Conservation (phyloP, 2,113 vertebrate species). For the Micronycteris hirsuta region DNA sequence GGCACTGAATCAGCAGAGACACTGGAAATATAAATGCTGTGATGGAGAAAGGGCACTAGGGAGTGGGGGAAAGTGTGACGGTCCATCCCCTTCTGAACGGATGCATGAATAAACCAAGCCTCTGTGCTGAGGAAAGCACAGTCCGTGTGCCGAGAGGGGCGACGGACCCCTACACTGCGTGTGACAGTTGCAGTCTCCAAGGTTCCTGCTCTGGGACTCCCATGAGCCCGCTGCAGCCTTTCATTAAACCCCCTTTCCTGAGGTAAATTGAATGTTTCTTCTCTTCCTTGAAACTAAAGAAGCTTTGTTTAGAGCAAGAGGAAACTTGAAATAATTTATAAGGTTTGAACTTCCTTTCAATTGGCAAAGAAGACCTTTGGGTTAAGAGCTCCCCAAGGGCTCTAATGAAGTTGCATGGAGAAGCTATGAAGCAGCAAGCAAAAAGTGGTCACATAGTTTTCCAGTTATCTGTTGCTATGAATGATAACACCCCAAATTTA, state of each 20-base stretch:
- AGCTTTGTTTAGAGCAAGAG: not conserved
- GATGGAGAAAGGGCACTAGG: not conserved
- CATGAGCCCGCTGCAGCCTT: not conserved
- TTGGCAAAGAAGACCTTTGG: not conserved
- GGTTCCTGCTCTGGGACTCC: not conserved
- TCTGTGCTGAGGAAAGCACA: not conserved
- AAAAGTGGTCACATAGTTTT: not conserved
- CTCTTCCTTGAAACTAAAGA: conserved; percentile 45
- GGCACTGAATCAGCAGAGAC: not conserved
- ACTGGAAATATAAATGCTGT: not conserved
- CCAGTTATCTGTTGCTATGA: not conserved
- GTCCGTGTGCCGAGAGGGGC: not conserved
- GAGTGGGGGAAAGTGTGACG: not conserved
- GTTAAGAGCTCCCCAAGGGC: not conserved
- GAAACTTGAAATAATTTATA: conserved; percentile 5
- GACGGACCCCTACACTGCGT: not conserved
- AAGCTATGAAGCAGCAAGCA: not conserved
- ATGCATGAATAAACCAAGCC: not conserved
- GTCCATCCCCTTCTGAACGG: not conserved
- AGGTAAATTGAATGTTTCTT: not conserved
- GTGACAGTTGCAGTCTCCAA: not conserved
- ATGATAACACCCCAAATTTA: not conserved
- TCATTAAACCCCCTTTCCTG: not conserved
- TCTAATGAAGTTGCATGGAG: not conserved
- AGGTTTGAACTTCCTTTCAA: not conserved